These are phyloP conservation scores for Microtus oregoni DNA, from an alignment of 2,113 vertebrate genomes.

Conservation along the genomic window DNA sequence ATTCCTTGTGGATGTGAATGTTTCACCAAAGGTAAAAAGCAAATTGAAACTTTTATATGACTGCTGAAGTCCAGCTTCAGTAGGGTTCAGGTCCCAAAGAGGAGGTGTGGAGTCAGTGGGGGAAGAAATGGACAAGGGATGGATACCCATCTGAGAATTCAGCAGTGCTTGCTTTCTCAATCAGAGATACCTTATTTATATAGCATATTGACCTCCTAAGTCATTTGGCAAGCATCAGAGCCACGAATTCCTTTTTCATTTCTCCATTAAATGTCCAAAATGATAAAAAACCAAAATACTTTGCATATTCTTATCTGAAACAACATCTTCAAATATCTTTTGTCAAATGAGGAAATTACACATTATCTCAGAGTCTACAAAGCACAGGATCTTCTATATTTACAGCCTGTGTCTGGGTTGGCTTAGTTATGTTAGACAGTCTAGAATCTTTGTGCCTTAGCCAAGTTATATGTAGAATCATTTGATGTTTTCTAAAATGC, in stretches of 20 bases:
- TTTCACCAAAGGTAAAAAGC: background rate
- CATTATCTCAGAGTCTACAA: background rate
- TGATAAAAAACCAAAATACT: background rate
- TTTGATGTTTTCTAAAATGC: background rate
- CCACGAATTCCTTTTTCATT: background rate
- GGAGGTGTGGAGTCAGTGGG: background rate
- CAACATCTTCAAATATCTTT: background rate
- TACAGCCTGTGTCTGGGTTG: background rate
- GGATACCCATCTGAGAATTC: background rate
- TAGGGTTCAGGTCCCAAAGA: background rate
- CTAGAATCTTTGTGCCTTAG: background rate
- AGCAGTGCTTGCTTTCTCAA: background rate
- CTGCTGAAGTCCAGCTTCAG: background rate
- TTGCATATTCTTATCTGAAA: background rate
- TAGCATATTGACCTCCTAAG: background rate
- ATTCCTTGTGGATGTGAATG: background rate
- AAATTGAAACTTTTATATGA: background rate
- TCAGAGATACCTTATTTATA: background rate
- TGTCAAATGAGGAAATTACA: background rate
- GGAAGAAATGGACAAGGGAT: background rate
- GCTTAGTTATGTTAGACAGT: background rate
- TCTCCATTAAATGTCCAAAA: background rate
- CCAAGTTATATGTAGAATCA: background rate
- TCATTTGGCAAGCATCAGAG: background rate
- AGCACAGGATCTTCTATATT: background rate